A percentile compares a stretch with the other conserved stretches of the same genome.
Conservation (phyloP, 2,113 vertebrate species). For the Microcebus griseorufus region DNA sequence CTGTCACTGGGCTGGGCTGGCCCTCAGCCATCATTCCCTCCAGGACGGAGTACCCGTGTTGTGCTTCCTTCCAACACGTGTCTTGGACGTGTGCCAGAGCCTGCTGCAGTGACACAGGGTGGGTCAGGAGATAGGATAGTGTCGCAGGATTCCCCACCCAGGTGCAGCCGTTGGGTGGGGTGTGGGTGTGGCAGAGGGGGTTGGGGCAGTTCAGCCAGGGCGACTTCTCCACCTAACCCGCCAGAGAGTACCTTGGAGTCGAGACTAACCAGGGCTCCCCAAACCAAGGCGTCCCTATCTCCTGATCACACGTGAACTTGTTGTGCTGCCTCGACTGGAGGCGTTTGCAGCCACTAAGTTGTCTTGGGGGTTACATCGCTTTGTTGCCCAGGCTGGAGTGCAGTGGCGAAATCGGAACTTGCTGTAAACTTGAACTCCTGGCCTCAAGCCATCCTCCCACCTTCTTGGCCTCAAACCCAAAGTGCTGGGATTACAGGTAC, state of each 20-base stretch:
- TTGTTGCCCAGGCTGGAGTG: too few species aligned
- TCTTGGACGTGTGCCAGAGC: neutral
- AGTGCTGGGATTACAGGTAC: too few species aligned
- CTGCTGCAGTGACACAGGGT: neutral
- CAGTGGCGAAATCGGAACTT: too few species aligned
- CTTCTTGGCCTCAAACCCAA: too few species aligned
- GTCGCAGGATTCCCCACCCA: neutral
- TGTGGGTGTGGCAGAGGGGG: neutral
- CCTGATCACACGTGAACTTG: neutral
- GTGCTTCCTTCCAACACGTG: neutral
- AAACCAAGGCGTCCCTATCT: neutral
- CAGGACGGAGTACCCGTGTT: neutral
- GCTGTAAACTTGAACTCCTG: too few species aligned
- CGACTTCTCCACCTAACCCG: neutral
- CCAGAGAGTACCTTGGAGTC: neutral
- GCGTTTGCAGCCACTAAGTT: neutral
- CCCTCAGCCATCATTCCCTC: neutral
- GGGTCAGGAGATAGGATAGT: neutral
- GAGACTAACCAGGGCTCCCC: neutral
- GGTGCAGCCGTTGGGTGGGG: neutral
- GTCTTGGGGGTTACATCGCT: neutral
- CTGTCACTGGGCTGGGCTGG: neutral
- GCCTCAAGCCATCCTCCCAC: too few species aligned
- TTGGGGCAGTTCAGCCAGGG: neutral
- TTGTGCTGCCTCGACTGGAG: neutral